Conservation (phyloP, 2,888 invertebrate species). For the Nomada fabriciana region DNA sequence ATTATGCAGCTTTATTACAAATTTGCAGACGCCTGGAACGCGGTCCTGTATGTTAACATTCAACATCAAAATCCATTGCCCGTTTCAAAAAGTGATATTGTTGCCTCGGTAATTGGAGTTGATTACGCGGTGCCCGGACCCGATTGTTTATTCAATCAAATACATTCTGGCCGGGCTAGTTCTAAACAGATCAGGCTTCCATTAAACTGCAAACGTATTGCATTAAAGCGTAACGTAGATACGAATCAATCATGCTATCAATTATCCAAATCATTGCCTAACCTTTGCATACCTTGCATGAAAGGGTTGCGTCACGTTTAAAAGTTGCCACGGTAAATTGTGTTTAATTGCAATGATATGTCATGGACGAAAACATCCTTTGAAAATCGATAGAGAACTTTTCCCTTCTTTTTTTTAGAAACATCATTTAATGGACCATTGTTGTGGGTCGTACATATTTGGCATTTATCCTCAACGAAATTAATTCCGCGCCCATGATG, state of each 20-base stretch:
- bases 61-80: slow-evolving; percentile 48
- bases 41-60: slow-evolving; percentile 46
- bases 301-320: no score
- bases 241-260: slow-evolving; percentile 43
- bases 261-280: slow-evolving; percentile 26
- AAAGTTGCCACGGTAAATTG: background rate
- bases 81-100: slow-evolving; percentile 27
- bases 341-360: slow-evolving; percentile 15
- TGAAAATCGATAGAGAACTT: background rate
- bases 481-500: slow-evolving; percentile 63
- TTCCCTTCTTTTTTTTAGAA: background rate
- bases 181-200: slow-evolving; percentile 15
- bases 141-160: slow-evolving; percentile 46
- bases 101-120: slow-evolving; percentile 35
- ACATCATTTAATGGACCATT: slow-evolving; percentile 22
- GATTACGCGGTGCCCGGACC: background rate
- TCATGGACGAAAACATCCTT: background rate
- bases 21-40: slow-evolving; percentile 37
- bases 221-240: slow-evolving; percentile 42
- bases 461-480: slow-evolving; percentile 52
- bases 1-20: slow-evolving; percentile 52
- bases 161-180: background rate
- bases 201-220: slow-evolving; percentile 41
- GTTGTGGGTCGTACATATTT: slow-evolving; percentile 24
- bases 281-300: background rate